These are phyloP conservation scores for Drosophila limbata DNA, from an alignment of 2,888 invertebrate species.

Conservation along the genomic window DNA sequence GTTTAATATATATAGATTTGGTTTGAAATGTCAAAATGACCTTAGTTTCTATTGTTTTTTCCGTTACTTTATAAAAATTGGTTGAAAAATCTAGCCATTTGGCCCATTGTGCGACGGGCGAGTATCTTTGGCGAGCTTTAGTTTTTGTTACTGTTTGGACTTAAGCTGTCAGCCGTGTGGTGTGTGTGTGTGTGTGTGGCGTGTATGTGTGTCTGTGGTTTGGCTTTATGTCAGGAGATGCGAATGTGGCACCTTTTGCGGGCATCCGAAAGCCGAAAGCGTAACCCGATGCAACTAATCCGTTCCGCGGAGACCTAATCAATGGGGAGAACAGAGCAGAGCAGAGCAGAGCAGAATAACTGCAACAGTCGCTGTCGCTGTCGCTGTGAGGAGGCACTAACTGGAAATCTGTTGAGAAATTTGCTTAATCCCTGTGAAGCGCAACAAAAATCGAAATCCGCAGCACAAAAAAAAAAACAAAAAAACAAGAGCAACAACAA, in stretches of 20 bases:
- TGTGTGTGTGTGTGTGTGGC: conserved; percentile 33
- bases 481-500: conserved; percentile 23
- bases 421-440: conserved; percentile 77
- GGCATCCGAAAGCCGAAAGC: conserved; percentile 21
- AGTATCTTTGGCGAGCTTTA: conserved; percentile 51
- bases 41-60: too few relatives aligned
- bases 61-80: too few relatives aligned
- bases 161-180: conserved; percentile 67
- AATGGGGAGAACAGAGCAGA: conserved; percentile 21
- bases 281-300: conserved; percentile 63
- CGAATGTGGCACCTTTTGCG: conserved; percentile 39
- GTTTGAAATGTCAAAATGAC: too few relatives aligned
- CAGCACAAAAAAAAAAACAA: background rate
- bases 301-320: conserved; percentile 60
- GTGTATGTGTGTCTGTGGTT: conserved; percentile 57
- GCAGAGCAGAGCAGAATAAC: background rate
- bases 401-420: conserved; percentile 77
- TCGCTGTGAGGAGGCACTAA: conserved; percentile 21
- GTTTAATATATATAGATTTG: too few relatives aligned
- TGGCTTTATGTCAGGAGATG: conserved; percentile 53
- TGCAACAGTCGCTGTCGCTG: background rate
- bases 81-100: too few relatives aligned
- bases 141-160: conserved; percentile 65
- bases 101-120: background rate
- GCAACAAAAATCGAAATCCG: conserved; percentile 48